Percentiles rank a stretch among this genome's conserved stretches.
These are phyloP conservation scores for Oryzias dopingdopingensis DNA, from an alignment of 2,797 vertebrate species.

Conservation along the genomic window DNA sequence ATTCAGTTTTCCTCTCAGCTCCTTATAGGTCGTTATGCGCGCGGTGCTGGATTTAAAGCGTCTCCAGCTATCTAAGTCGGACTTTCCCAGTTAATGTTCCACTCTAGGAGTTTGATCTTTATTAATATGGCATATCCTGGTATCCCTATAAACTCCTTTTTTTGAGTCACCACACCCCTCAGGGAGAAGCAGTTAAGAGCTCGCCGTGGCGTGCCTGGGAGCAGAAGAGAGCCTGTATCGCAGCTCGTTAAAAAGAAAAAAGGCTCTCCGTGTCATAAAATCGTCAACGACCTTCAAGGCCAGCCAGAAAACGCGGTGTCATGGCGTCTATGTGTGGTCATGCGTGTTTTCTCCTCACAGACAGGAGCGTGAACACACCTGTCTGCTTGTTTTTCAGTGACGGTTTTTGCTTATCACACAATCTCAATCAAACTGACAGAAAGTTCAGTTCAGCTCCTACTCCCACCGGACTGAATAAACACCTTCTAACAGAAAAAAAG, in stretches of 20 bases:
- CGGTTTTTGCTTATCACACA: slow-evolving; percentile 64
- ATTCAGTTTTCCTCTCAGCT: slow-evolving; percentile 33
- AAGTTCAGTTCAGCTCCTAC: slow-evolving; percentile 6
- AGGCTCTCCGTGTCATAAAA: slow-evolving; percentile 52
- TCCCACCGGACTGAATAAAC: slow-evolving; percentile 1
- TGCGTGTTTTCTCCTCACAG: slow-evolving; percentile 21
- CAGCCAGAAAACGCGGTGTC: slow-evolving; percentile 26
- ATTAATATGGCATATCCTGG: slow-evolving; percentile 65
- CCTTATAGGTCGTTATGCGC: slow-evolving; percentile 39
- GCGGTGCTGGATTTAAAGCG: slow-evolving; percentile 25
- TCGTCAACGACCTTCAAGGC: slow-evolving; percentile 60
- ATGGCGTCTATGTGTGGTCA: slow-evolving; percentile 22
- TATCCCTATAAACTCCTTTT: slow-evolving; percentile 58
- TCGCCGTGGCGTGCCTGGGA: slow-evolving; percentile 45
- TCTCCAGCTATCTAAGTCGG: slow-evolving; percentile 50
- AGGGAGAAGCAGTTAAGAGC: slow-evolving; percentile 56
- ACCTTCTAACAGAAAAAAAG: not conserved
- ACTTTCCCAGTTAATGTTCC: slow-evolving; percentile 79
- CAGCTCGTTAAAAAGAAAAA: slow-evolving; percentile 44
- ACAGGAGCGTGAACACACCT: slow-evolving; percentile 47
- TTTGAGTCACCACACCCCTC: slow-evolving; percentile 53
- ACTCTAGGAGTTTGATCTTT: slow-evolving; percentile 75
- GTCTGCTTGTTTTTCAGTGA: slow-evolving; percentile 40
- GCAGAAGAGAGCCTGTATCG: slow-evolving; percentile 59
- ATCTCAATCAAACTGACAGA: slow-evolving; percentile 59